A percentile compares a stretch with the other conserved stretches of the same genome.
phyloP scores from a whole-genome alignment of 2,797 vertebrate species.

The Lepilemur ruficaudatus region DNA sequence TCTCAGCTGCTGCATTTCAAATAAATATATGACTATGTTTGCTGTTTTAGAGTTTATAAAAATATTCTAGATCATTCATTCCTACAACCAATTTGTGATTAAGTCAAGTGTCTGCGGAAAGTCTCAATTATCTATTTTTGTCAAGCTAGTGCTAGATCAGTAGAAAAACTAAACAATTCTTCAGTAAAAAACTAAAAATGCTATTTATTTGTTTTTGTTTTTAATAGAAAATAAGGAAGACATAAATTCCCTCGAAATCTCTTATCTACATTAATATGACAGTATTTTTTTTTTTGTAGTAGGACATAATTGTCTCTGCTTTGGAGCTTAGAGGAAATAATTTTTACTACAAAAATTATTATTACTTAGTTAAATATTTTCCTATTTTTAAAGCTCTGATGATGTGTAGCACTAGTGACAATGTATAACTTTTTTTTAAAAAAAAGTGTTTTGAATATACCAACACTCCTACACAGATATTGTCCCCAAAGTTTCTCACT shows the following conservation, averaged over 20 bases:
- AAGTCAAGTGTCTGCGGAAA: neutral
- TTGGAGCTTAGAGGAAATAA: neutral
- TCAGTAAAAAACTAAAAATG: neutral
- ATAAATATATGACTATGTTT: neutral
- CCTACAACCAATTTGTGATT: neutral
- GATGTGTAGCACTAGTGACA: neutral
- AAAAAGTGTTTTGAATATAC: neutral
- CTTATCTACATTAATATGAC: neutral
- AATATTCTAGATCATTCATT: neutral
- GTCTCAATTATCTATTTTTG: neutral
- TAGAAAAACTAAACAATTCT: neutral
- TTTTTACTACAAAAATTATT: neutral
- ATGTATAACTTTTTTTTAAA: neutral
- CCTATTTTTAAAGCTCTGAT: neutral
- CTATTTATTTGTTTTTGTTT: neutral
- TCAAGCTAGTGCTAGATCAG: neutral
- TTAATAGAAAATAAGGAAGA: neutral
- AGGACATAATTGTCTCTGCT: neutral
- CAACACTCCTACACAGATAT: neutral
- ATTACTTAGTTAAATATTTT: neutral
- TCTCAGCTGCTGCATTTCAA: neutral
- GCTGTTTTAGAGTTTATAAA: neutral
- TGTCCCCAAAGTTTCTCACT: neutral
- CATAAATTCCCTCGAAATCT: neutral
- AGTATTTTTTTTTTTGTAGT: neutral